Conservation (phyloP, 37 sponge, comb jelly and placozoan species). For the Theonella swinhoei region DNA sequence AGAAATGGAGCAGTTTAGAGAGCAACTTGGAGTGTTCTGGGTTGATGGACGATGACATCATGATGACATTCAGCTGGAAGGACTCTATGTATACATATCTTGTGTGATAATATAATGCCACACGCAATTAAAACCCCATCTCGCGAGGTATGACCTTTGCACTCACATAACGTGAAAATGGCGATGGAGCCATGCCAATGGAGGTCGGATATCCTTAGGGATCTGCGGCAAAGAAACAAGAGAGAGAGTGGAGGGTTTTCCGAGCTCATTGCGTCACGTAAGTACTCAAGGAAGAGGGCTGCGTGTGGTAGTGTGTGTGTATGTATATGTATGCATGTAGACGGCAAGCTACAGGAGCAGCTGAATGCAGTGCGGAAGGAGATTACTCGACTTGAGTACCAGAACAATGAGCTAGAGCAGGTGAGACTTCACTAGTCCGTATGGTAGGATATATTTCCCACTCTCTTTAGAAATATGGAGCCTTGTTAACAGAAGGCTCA, state of each 20-base stretch:
- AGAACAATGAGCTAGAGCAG: conserved; percentile 58
- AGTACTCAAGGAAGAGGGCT: not conserved
- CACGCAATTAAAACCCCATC: not conserved
- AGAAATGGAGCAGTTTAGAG: conserved; percentile 66
- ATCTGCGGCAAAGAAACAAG: conserved; percentile 38
- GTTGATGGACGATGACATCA: not conserved
- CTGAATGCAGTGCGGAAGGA: conserved; percentile 32
- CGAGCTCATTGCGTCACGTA: conserved; percentile 60
- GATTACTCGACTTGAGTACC: conserved; percentile 44
- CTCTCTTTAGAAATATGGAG: not conserved
- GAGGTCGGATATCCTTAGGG: conserved; percentile 45
- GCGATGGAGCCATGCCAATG: conserved; percentile 8
- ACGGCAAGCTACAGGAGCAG: conserved; percentile 53
- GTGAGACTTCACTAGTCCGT: not conserved
- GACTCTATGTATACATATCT: conserved; percentile 21
- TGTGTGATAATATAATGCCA: not conserved
- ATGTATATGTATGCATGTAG: conserved; percentile 13
- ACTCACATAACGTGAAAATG: no score
- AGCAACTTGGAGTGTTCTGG: conserved; percentile 37
- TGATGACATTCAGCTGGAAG: no score
- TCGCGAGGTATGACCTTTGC: no score
- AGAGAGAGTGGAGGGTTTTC: conserved; percentile 44
- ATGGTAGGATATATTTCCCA: not conserved
- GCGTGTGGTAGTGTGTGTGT: not conserved
- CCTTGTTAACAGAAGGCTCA: not conserved